Conservation (phyloP, 2,797 vertebrate genomes). For the Gadopsis marmoratus region DNA sequence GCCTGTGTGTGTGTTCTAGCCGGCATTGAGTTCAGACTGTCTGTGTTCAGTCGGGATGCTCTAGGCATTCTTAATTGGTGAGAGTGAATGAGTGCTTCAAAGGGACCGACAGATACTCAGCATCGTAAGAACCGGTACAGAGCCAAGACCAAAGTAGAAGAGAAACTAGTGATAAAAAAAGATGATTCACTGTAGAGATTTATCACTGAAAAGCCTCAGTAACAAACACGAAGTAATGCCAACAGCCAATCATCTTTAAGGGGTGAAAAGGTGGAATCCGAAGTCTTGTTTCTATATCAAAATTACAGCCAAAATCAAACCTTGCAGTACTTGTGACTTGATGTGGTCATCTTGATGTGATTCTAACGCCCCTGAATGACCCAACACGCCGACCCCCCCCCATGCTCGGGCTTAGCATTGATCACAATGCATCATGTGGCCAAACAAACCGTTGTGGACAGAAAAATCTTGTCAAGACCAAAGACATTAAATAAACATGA, state of each 20-base stretch:
- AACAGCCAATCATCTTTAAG: slow-evolving; percentile 29
- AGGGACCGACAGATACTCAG: slow-evolving; percentile 28
- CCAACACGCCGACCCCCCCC: background rate
- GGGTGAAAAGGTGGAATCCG: slow-evolving; percentile 11
- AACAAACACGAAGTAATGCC: slow-evolving; percentile 26
- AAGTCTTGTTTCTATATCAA: slow-evolving; percentile 2
- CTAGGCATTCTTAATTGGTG: slow-evolving; percentile 30
- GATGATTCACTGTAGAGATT: slow-evolving; percentile 18
- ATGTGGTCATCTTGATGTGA: slow-evolving; percentile 3
- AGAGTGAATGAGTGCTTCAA: slow-evolving; percentile 49
- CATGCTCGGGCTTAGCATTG: slow-evolving; percentile 4
- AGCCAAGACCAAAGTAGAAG: slow-evolving; percentile 26
- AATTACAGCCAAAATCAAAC: slow-evolving; percentile 24
- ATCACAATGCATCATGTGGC: slow-evolving; percentile 24
- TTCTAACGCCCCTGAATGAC: background rate
- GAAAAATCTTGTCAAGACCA: slow-evolving; percentile 33
- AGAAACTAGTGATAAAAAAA: slow-evolving; percentile 11
- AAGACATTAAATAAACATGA: slow-evolving; percentile 34
- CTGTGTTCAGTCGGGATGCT: slow-evolving; percentile 20
- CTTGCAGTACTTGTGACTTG: slow-evolving; percentile 1
- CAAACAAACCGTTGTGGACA: slow-evolving; percentile 36
- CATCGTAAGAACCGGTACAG: slow-evolving; percentile 18
- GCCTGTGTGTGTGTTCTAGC: slow-evolving; percentile 30
- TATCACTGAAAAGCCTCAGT: slow-evolving; percentile 25
- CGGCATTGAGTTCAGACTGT: background rate